Evolutionary conservation across 2,797 vertebrate species (phyloP), one percentile per base, ranked within the genome.

Genomic region (Clarias platycephalus): DNA sequence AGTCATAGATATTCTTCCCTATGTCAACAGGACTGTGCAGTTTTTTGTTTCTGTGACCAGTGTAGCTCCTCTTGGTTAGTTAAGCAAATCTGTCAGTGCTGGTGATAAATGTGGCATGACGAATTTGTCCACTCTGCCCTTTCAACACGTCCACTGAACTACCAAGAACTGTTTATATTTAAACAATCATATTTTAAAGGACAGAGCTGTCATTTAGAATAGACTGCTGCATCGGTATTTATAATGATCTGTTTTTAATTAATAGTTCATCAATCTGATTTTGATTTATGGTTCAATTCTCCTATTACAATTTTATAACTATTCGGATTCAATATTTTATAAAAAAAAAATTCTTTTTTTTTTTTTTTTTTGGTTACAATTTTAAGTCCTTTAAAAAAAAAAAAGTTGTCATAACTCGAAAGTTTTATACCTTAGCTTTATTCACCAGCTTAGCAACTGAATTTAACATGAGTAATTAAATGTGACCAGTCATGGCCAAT

Each of bases 81-180:
- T 55, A 31, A 75, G 49, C 26, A 55, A 55, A 75, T 75, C 72
- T 75, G 72, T 75, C 49, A 75, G 26, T 57, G 72, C 72, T 31
- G 72, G 16, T 31, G 72, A 31, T 55, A 31, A 31, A 28, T 75
- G 72, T 31, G 31, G 72, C 49, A 55, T 44, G 20, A 75, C 26
- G 13, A 28, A 75, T 57, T 31, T 31, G 72, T 75, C 72, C 71
- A 55, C 7, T 15, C 44, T 28, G 71, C 18, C 44, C 49, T 75
- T 75, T 57, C 49, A 28, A 20, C 72, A 57, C 4, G 3, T 4
- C 72, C 5, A 4, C 49, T 75, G 49, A 26, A 20, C 49, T 75
- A 57, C 49, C 72, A 55, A 75, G 49, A 53, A 55, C 72, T 28
- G n/a, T 53, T 55, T 75, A 28, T 74, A 31, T 75, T 75, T 75